Base-by-base conservation (phyloP, 1,140 invertebrate species). In the Heliconius eleuchia region DNA sequence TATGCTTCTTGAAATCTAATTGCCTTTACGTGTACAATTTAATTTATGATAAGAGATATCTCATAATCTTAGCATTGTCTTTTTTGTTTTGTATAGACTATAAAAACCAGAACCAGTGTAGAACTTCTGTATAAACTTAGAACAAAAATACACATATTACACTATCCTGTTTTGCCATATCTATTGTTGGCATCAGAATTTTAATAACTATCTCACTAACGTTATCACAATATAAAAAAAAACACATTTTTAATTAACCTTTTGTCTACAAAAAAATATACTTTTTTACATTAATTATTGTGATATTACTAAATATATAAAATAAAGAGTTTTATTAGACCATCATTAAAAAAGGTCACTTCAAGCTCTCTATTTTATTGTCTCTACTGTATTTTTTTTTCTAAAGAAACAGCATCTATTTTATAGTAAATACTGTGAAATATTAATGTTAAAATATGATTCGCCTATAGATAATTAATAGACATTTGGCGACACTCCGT, bases 41-140 rank as follows among this genome's bases (percentile, higher is more conserved):
- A 75, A 75, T 71, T 75, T 55, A 70, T 46, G 66, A 75, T 66
- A 34, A 27, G 55, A 66, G 37, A 55, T 71, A 37, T 74, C 27
- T 34, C 50, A 80, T 80, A 77, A 76, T 76, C 79, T 70, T 70
- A 73, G 71, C 71, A 76, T 80, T 80, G 74, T 80, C 39, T 80
- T 72, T 76, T 73, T 73, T 72, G 46, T 76, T 80, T 66, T 80
- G 52, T 76, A 80, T 77, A 71, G 71, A 34, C 74, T 71, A 73
- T 80, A 80, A 80, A 30, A 27, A 76, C 71, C 66, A 66, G 60
- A 30, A 66, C 60, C 60, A 30, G 27, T 66, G 60, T 66, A 27
- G n/a, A 66, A 30, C 60, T 57, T 57, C 66, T 71, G 13, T 42
- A 57, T 73, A 46, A 72, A 72, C n/a, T 80, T 60, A 73, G 46